phyloP scores from a whole-genome alignment of 2,113 vertebrate species.

The Scortum barcoo region DNA sequence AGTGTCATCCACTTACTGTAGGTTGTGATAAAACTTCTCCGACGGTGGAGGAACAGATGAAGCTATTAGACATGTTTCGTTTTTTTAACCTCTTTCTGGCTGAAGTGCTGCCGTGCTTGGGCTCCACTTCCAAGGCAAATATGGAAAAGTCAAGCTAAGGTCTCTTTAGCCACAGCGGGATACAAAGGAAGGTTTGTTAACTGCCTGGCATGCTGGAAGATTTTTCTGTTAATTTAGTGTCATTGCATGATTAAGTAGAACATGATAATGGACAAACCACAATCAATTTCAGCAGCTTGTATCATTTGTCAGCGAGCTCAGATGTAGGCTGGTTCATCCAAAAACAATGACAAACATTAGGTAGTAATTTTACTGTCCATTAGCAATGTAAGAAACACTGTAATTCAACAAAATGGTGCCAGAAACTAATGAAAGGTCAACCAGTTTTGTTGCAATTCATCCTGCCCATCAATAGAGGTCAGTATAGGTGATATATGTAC shows the following conservation, averaged over 20 bases:
- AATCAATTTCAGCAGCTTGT: not conserved
- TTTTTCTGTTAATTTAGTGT: conserved; percentile 10
- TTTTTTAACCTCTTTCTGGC: not conserved
- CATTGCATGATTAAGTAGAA: conserved; percentile 15
- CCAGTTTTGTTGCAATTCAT: not conserved
- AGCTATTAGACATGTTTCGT: not conserved
- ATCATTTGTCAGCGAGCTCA: not conserved
- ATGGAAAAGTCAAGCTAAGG: conserved; percentile 22
- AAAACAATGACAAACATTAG: not conserved
- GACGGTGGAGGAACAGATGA: not conserved
- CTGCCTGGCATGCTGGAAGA: not conserved
- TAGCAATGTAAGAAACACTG: not conserved
- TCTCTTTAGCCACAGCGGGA: not conserved
- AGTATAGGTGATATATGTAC: not conserved
- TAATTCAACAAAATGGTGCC: not conserved
- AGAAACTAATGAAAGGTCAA: not conserved
- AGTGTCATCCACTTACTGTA: conserved; percentile 11
- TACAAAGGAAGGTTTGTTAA: conserved; percentile 27
- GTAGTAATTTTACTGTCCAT: not conserved
- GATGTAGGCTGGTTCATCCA: not conserved
- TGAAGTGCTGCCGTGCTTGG: not conserved
- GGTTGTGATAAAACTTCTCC: not conserved
- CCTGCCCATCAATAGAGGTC: not conserved
- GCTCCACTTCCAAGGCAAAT: conserved; percentile 7
- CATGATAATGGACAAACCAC: conserved; percentile 2